Percentiles rank a stretch among this genome's conserved stretches.
phyloP scores from a whole-genome alignment of 1,140 invertebrate species.

The Pachypeltis micranthus region DNA sequence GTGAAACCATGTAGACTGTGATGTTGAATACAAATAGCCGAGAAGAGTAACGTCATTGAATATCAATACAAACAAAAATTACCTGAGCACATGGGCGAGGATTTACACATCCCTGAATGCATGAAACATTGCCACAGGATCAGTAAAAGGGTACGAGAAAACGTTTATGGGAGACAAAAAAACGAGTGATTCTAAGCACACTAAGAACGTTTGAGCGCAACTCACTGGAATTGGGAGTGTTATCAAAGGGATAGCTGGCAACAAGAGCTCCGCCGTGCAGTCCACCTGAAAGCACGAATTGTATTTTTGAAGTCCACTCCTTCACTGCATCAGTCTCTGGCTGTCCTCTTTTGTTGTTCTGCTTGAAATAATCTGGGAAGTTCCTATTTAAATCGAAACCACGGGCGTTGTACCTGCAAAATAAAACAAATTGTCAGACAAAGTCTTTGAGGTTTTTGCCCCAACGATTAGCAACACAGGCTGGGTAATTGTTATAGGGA shows the following conservation, averaged over 20 bases:
- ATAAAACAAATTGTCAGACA: slow-evolving; percentile 6
- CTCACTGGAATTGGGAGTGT: slow-evolving; percentile 82
- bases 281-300: slow-evolving; percentile 82
- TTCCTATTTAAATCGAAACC: slow-evolving; percentile 84
- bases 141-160: too few relatives aligned
- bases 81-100: slow-evolving; percentile 67
- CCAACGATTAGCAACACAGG: too few relatives aligned
- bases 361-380: slow-evolving; percentile 85
- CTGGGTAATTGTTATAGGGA: too few relatives aligned
- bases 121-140: too few relatives aligned
- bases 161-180: too few relatives aligned
- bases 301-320: slow-evolving; percentile 82
- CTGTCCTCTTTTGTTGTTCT: slow-evolving; percentile 68
- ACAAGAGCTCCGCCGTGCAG: slow-evolving; percentile 85
- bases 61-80: too few relatives aligned
- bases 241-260: slow-evolving; percentile 85
- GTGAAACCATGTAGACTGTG: too few relatives aligned
- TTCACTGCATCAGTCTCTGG: slow-evolving; percentile 92
- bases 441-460: too few relatives aligned
- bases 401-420: slow-evolving; percentile 67
- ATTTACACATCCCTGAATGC: slow-evolving; percentile 46
- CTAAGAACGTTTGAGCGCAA: too few relatives aligned
- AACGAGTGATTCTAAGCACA: too few relatives aligned
- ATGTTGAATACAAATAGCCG: too few relatives aligned
- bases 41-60: too few relatives aligned